These are phyloP conservation scores for Sylvilagus floridanus DNA, from an alignment of 2,797 vertebrate species.

Conservation along the genomic window DNA sequence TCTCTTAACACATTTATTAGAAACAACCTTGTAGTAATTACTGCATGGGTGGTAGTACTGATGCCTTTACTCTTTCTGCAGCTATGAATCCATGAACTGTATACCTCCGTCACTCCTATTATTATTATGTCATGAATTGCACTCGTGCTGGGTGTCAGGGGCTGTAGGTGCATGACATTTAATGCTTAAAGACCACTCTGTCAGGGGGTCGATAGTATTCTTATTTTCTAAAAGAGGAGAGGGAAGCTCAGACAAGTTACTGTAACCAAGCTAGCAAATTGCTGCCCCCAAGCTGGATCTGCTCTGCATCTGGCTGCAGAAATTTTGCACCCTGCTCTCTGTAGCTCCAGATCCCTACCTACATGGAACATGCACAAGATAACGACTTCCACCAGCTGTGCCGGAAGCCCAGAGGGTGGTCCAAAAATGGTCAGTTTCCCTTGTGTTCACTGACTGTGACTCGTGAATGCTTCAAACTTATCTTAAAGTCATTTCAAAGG, in stretches of 20 bases:
- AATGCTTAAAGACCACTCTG: neutral
- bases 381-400: neutral
- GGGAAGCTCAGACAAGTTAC: neutral
- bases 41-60: neutral
- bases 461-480: constrained; percentile 72
- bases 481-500: constrained; percentile 79
- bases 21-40: neutral
- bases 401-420: constrained; percentile 56
- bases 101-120: neutral
- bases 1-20: neutral
- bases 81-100: neutral
- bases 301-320: neutral
- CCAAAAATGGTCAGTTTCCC: constrained; percentile 78
- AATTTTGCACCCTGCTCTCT: neutral
- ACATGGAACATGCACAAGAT: neutral
- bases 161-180: neutral
- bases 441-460: constrained; percentile 61
- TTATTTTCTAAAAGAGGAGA: constrained; percentile 10
- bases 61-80: neutral
- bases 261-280: neutral
- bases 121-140: neutral
- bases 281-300: neutral
- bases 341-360: neutral
- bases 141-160: neutral
- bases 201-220: neutral